Base-by-base conservation (phyloP, 1,140 invertebrate species). In the Musca domestica region DNA sequence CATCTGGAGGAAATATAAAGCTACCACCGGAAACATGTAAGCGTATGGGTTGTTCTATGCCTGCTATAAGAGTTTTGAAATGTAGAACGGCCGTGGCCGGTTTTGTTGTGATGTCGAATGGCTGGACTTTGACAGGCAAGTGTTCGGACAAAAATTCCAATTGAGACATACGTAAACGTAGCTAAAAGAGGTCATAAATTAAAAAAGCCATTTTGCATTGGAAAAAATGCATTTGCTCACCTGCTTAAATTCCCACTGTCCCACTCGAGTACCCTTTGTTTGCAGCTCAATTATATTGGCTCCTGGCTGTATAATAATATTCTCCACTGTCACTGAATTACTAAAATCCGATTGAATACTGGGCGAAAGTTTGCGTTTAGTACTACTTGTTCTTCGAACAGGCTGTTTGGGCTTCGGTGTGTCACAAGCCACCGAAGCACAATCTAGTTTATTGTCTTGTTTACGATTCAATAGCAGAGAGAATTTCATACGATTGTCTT, bases 371-470 rank as follows among this genome's bases (percentile, higher is more conserved):
- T 65, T 90, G 1, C 77, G 70, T 66, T 78, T 80, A 23, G 78
- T 81, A 67, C 80, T 81, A 70, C 77, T 82, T 2, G 76, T 80
- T 15, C 80, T 71, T 0, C 80, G 48, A 12, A 81, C 76, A 64
- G 63, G 81, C 17, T 74, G 81, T 63, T 82, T 87, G 2, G 78
- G 77, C 84, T 82, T 85, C 20, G 81, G 84, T 78, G 84, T 87
- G 75, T 82, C 86, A 74, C 85, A 89, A 25, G 86, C 87, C 20
- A 89, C 86, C 51, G 86, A 87, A 1, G 88, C 89, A 67, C 87
- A 87, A 67, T 86, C 87, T 5, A 93, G 77, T 66, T 87, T 90
- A 74, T 89, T 91, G 76, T 95, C 92, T 76, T 94, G 88, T 76
- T 92, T 91, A 71, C 90, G 90, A 73, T 93, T 90, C 27, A 93